Percentiles rank a stretch among this genome's conserved stretches.
Conservation (phyloP, 2,797 vertebrate genomes). For the Cuniculus paca region DNA sequence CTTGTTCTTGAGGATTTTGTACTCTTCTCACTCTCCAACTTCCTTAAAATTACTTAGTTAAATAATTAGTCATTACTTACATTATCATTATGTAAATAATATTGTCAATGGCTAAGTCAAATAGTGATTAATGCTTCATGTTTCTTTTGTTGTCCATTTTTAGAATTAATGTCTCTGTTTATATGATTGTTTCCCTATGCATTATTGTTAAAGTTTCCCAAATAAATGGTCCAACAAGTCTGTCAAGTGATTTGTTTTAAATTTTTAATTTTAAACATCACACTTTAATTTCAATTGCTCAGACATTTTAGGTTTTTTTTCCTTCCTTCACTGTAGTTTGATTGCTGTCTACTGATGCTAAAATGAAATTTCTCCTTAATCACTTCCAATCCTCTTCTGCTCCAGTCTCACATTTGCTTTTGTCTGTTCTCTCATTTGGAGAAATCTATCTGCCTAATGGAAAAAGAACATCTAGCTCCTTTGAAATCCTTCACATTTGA, state of each 20-base stretch:
- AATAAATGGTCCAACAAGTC: not conserved
- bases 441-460: not conserved
- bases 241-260: slow-evolving; percentile 6
- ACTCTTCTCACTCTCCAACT: not conserved
- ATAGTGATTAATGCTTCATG: slow-evolving; percentile 16
- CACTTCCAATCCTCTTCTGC: not conserved
- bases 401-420: not conserved
- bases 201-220: slow-evolving; percentile 16
- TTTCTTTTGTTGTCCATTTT: not conserved
- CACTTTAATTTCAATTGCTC: slow-evolving; percentile 17
- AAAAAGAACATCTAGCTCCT: not conserved
- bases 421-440: not conserved
- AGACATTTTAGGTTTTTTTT: not conserved
- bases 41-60: slow-evolving; percentile 12
- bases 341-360: not conserved
- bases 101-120: not conserved
- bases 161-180: not conserved
- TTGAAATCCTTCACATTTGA: slow-evolving; percentile 12
- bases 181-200: not conserved
- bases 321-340: not conserved
- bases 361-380: not conserved
- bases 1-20: slow-evolving; percentile 20
- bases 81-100: slow-evolving; percentile 40
- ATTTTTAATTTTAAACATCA: slow-evolving; percentile 4
- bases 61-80: not conserved